Evolutionary conservation across 2,797 vertebrate species (phyloP), one percentile per base, ranked within the genome.

Genomic region (Tragopan temminckii): DNA sequence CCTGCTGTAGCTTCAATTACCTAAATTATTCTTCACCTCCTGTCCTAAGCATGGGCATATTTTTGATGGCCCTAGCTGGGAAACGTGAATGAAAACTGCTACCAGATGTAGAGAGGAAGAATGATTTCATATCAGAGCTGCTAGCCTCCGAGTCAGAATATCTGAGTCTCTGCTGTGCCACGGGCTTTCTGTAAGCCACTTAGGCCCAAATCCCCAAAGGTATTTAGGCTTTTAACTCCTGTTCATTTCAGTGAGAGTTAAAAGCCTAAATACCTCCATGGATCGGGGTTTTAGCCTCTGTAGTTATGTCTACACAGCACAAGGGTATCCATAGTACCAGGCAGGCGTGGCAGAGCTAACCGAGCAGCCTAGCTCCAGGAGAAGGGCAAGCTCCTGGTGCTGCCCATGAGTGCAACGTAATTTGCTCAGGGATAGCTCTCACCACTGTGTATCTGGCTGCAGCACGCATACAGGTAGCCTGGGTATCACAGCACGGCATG

Each of bases 141-240:
- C n/a, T 80, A 80, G 88, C 75, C 90, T 96, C 85, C 1, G 3
- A 92, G 84, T 90, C 89, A 89, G 85, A 81, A 77, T 69, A 82
- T n/a, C 88, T 45, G 74, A 94, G 88, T 24, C 45, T 94, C 83
- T 84, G 84, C 95, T 89, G 86, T 93, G 89, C 81, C 76, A 95
- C 59, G 17, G 85, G 94, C 84, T 95, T 89, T 94, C 92, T 67
- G 42, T 96, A 96, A 96, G 89, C 96, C 96, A 96, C 96, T 96
- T 96, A 96, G 89, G 89, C 40, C 91, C 89, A 96, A 95, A 96
- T 96, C 91, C 94, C 80, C 91, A 36, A 74, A 94, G 91, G 96
- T 95, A 96, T 96, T 95, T 85, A 95, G 88, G 96, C 95, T 95
- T 96, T 96, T 96, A 96, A 95, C 95, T 96, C 96, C 90, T 91